Evolutionary conservation across 2,113 vertebrate genomes (phyloP).

Genomic region (Dissostichus mawsoni): DNA sequence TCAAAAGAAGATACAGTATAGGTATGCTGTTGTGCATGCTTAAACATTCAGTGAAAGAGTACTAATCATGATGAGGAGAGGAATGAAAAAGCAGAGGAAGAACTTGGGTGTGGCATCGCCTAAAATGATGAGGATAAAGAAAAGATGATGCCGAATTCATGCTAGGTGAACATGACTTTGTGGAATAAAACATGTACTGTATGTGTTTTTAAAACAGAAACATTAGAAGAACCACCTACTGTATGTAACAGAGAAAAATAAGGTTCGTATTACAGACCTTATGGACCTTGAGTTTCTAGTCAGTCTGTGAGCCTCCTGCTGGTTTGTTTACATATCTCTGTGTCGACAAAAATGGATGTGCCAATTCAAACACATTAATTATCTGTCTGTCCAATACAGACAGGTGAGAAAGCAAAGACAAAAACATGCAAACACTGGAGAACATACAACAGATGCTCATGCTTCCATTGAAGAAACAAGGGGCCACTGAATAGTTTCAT

Average conservation of each 20-base stretch:
- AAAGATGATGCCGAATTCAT: too few relatives aligned
- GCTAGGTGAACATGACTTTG: too few relatives aligned
- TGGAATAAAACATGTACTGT: not conserved
- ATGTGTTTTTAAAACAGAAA: not conserved
- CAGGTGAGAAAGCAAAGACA: not conserved
- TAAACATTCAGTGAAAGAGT: not conserved
- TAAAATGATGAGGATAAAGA: not conserved
- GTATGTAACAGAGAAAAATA: too few relatives aligned
- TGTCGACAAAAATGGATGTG: not conserved
- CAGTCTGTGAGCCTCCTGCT: conserved; percentile 6
- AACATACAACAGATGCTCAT: too few relatives aligned
- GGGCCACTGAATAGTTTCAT: too few relatives aligned
- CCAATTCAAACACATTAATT: not conserved
- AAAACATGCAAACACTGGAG: too few relatives aligned
- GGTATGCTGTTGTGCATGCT: not conserved
- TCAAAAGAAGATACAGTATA: not conserved
- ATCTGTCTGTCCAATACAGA: not conserved
- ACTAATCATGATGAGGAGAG: not conserved
- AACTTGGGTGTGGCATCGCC: not conserved
- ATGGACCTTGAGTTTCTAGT: too few relatives aligned
- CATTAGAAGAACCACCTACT: too few relatives aligned
- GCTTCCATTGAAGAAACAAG: too few relatives aligned
- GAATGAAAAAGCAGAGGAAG: not conserved
- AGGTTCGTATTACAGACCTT: not conserved
- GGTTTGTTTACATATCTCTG: not conserved